Base-by-base conservation (phyloP, 37 sponge, comb jelly and placozoan species). In the Oscarella lobularis region DNA sequence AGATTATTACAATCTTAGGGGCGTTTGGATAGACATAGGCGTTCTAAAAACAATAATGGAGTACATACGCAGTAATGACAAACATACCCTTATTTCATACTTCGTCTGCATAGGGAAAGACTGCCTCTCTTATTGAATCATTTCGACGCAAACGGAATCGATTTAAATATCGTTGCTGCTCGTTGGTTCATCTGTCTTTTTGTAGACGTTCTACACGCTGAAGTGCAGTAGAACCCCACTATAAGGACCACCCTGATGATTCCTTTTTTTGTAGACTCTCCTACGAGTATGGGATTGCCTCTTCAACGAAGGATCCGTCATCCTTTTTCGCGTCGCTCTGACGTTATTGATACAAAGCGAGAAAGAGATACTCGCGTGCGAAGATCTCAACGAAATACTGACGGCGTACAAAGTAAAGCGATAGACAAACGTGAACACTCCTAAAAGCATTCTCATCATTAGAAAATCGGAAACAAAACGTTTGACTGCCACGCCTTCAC, bases 111-210 rank as follows among this genome's bases (percentile, higher is more conserved):
- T 20, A 48, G 60, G 60, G 20, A 48, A 20, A 48, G 60, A 20
- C 9, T 20, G 60, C 60, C 60, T 27, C 60, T 9, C 9, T 20
- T 48, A 20, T 9, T 48, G 9, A 20, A 20, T 27, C 60, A 48
- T 48, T 20, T 48, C 20, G 14, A 48, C 9, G 14, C 9, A 48
- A 9, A 48, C 20, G 14, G 20, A 20, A 48, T 48, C 27, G 67
- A 54, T 1, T 14, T 79, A 34, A 73, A 73, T 33, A 30, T 79
- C 38, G 67, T 79, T 27, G 40, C 70, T 2, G 33, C 76, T 3
- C 67, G 69, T 67, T 79, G 80, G 80, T 79, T 79, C 67, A 41
- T 79, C 30, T 79, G 80, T 76, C 60, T 79, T 3, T 79, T 79
- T 79, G 80, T 75, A 3, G 80, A 79, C 39, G 76, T 79, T 78